Evolutionary conservation across 2,888 invertebrate genomes (phyloP).

Genomic region (Ellobium chinense): DNA sequence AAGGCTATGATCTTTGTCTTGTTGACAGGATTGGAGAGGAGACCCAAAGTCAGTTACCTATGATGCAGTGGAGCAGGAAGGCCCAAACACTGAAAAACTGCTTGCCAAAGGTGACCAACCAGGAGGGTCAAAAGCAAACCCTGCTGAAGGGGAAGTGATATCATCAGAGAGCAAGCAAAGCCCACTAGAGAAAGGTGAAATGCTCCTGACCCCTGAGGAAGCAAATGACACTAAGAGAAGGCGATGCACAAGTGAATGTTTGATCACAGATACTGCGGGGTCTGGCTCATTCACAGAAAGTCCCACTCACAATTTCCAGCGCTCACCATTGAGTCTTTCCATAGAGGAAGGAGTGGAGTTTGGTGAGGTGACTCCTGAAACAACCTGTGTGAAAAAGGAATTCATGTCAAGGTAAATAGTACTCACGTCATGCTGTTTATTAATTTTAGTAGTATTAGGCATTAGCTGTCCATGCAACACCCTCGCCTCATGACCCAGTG

Average conservation of each 20-base stretch:
- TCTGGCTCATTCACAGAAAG: slow-evolving; percentile 48
- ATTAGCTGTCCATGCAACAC: too few species aligned
- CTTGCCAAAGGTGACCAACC: slow-evolving; percentile 31
- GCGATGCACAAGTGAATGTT: slow-evolving; percentile 71
- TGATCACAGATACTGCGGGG: slow-evolving; percentile 60
- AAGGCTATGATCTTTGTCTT: not conserved
- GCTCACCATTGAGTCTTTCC: slow-evolving; percentile 58
- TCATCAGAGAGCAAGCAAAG: slow-evolving; percentile 1
- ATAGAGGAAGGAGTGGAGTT: slow-evolving; percentile 58
- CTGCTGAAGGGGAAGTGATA: not conserved
- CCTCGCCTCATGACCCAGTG: too few species aligned
- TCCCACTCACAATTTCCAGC: slow-evolving; percentile 45
- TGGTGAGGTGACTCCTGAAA: slow-evolving; percentile 47
- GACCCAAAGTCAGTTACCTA: slow-evolving; percentile 46
- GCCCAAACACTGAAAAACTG: slow-evolving; percentile 23
- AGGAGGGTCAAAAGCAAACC: not conserved
- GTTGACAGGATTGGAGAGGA: slow-evolving; percentile 56
- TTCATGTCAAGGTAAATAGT: slow-evolving; percentile 59
- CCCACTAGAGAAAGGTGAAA: slow-evolving; percentile 25
- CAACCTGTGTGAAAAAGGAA: slow-evolving; percentile 57
- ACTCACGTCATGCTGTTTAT: too few species aligned
- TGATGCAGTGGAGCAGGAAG: not conserved
- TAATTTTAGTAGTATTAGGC: too few species aligned
- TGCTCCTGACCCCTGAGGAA: slow-evolving; percentile 49
- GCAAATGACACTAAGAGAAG: slow-evolving; percentile 47